These are phyloP conservation scores for Siphlonurus alternatus DNA, from an alignment of 2,888 invertebrate species.

Conservation along the genomic window DNA sequence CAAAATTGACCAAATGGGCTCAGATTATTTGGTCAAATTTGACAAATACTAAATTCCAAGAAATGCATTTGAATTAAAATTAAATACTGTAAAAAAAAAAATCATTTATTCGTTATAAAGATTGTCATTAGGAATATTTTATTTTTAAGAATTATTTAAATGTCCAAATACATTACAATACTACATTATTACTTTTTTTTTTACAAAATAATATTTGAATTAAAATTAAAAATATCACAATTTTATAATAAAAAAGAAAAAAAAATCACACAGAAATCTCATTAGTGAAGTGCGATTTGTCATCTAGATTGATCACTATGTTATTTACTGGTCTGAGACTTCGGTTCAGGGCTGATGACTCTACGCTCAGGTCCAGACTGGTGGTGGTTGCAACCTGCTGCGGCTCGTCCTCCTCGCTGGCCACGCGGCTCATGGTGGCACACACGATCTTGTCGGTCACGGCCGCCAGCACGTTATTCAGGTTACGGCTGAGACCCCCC, in stretches of 20 bases:
- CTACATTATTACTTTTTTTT: too few species aligned
- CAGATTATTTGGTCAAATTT: neutral
- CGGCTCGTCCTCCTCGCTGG: neutral
- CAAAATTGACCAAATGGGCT: neutral
- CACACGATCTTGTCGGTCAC: slow-evolving; percentile 3
- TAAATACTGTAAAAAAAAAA: too few species aligned
- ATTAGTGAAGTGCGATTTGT: neutral
- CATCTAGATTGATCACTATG: neutral
- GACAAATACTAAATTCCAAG: too few species aligned
- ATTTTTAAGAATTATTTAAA: too few species aligned
- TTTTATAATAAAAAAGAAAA: too few species aligned
- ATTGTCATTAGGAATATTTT: too few species aligned
- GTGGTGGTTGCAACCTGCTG: neutral
- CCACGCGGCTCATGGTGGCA: neutral
- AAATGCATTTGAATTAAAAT: too few species aligned
- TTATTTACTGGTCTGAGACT: neutral
- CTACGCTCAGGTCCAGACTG: neutral
- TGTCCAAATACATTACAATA: too few species aligned
- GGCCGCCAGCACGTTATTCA: neutral
- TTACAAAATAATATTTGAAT: too few species aligned
- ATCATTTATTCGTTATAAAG: too few species aligned
- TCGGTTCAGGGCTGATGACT: neutral
- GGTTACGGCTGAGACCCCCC: neutral
- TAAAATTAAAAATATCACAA: too few species aligned
- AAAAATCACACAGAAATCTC: neutral